Evolutionary conservation across 2,797 vertebrate genomes (phyloP), one percentile per base, ranked within the genome.

Genomic region (Merluccius polli): DNA sequence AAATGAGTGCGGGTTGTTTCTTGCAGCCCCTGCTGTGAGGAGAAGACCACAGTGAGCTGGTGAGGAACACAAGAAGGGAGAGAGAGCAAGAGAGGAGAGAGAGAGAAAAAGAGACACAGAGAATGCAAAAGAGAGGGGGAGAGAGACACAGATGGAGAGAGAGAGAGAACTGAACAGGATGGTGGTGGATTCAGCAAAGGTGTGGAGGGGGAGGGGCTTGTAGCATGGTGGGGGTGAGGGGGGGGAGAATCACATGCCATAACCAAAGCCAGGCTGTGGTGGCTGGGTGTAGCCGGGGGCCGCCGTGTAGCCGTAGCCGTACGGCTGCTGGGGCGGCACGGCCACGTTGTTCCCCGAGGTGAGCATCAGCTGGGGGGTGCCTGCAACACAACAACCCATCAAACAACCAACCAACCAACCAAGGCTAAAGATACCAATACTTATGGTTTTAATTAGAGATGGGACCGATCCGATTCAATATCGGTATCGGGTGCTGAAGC

Each of bases 341-440:
- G 96, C 93, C 44, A 98, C 96, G 67, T 96, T 98, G 89, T 97
- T 94, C 85, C 98, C 98, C 18, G 98, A 96, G 73, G 98, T 99
- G 87, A 99, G 93, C 98, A 99, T 99, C n/a, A 99, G 94, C 90
- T 99, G 98, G 15, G 98, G 96, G 83, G 97, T 95, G 91, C 98
- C 98, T 99, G 89, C 32, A 87, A 82, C 72, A 81, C 1, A 78
- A 63, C 68, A 16, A 32, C 67, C 65, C 67, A 69, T 32, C 30
- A 30, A 9, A 21, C 41, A 44, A 52, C 7, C 16, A 21, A 8
- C 4, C 48, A n/a, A 52, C 48, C 48, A 38, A 44, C 41, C 12
- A 44, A 44, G 3, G 21, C 21, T 6, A 4, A 52, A 52, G 48
- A 52, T 3, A 52, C 21, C 48, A 52, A n/a, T 8, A 52, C 4